phyloP scores from a whole-genome alignment of 1,140 invertebrate species.

The Phymastichus coffea region DNA sequence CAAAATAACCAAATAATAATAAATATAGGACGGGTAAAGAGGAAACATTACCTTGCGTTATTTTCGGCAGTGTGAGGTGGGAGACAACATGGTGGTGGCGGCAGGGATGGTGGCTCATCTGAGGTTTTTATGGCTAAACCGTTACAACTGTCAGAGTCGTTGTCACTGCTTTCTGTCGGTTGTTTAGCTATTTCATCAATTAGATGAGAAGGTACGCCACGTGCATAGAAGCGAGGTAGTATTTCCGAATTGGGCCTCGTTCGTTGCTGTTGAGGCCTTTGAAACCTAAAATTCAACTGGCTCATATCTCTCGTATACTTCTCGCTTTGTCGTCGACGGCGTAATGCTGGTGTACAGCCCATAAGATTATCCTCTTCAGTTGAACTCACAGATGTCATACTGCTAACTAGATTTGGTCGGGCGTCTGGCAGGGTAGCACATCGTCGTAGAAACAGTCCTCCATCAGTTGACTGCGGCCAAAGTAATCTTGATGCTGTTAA shows the following conservation, averaged over 20 bases:
- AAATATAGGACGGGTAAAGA: too few relatives aligned
- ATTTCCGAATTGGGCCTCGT: constrained; percentile 45
- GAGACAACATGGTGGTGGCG: constrained; percentile 49
- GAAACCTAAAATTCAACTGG: constrained; percentile 72
- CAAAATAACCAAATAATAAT: too few relatives aligned
- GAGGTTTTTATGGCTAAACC: constrained; percentile 42
- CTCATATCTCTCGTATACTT: constrained; percentile 75
- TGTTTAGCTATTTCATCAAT: constrained; percentile 47
- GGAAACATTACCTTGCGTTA: constrained; percentile 47
- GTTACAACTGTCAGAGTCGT: constrained; percentile 56
- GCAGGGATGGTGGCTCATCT: constrained; percentile 49
- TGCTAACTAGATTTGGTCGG: constrained; percentile 39
- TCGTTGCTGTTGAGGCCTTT: constrained; percentile 62
- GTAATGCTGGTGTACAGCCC: constrained; percentile 65
- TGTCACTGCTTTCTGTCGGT: constrained; percentile 55
- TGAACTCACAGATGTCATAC: constrained; percentile 51
- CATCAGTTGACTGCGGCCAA: too few relatives aligned
- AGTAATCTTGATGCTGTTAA: too few relatives aligned
- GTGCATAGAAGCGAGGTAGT: constrained; percentile 39
- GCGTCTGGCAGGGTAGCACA: constrained; percentile 53
- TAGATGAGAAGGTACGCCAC: constrained; percentile 58
- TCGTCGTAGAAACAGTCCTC: constrained; percentile 41
- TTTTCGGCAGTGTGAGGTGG: constrained; percentile 52
- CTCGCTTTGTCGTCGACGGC: constrained; percentile 67
- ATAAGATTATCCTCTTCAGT: constrained; percentile 52